phyloP scores from a whole-genome alignment of 2,888 invertebrate genomes.

The Tiliacea citrago region DNA sequence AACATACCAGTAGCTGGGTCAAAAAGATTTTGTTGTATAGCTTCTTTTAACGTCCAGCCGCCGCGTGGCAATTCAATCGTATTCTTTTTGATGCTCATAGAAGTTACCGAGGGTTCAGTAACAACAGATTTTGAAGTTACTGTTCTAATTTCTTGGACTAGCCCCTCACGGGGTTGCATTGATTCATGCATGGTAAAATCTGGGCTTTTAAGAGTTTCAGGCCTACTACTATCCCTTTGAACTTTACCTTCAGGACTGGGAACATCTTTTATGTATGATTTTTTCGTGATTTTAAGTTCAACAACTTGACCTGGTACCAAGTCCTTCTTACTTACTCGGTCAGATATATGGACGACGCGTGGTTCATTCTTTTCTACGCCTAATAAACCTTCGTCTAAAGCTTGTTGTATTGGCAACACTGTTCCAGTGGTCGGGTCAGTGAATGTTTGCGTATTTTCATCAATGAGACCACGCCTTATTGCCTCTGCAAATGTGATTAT shows the following conservation, averaged over 20 bases:
- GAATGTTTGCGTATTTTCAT: constrained; percentile 94
- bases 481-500: constrained; percentile 95
- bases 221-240: constrained; percentile 86
- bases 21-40: constrained; percentile 95
- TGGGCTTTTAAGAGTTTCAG: constrained; percentile 91
- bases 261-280: constrained; percentile 87
- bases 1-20: constrained; percentile 96
- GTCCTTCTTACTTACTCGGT: constrained; percentile 82
- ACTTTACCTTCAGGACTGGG: constrained; percentile 87
- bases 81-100: constrained; percentile 91
- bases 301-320: constrained; percentile 87
- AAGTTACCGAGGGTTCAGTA: constrained; percentile 88
- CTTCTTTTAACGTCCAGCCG: constrained; percentile 96
- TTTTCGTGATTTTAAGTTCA: constrained; percentile 89
- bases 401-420: constrained; percentile 94
- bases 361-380: constrained; percentile 91
- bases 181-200: constrained; percentile 82
- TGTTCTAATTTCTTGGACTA: constrained; percentile 81
- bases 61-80: constrained; percentile 95
- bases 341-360: constrained; percentile 83
- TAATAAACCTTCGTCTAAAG: constrained; percentile 93
- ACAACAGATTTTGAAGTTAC: constrained; percentile 83
- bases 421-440: constrained; percentile 94
- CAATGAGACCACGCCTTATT: constrained; percentile 94
- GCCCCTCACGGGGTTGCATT: constrained; percentile 73